Evolutionary conservation across 2,888 invertebrate genomes (phyloP), one percentile per base, ranked within the genome.

Genomic region (Glaucopsyche alexis): DNA sequence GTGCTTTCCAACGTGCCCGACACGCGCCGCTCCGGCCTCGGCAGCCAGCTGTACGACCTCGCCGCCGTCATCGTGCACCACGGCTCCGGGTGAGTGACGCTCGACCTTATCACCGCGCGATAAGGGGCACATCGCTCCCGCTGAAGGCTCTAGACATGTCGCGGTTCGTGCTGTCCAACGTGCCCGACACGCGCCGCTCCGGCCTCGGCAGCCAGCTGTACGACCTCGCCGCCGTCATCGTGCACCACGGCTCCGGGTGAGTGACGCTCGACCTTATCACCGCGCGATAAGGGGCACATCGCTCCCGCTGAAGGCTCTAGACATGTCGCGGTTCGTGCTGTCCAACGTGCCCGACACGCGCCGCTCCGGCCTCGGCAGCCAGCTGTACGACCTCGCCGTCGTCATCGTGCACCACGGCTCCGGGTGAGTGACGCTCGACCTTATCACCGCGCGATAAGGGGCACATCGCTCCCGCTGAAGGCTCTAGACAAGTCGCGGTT

Each of bases 31-130:
- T 94, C 94, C 71, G 93, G 93, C 73, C 94, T 93, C 81, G 94
- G 94, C 74, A 94, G 93, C 83, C 94, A 95, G 81, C 93, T 96
- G 16, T 97, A 96, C 87, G 97, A 97, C 88, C 93, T 96, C 79
- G 95, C 96, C 74, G 96, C 96, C 73, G 95, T 96, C 76, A 95
- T 96, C 79, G 96, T 96, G 70, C 96, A 96, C 85, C 96, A 96
- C 84, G 96, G 96, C 77, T 95, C 95, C 70, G 96, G 96, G 95
- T 96, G 85, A 82, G 87, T 73, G 19, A 9, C 29, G 16, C 29
- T 3, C 29, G 29, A 29, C 2, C 29, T 29, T 29, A 29, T 29
- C n/a, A n/a, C n/a, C n/a, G n/a, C n/a, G n/a, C n/a, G n/a, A n/a
- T n/a, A n/a, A n/a, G n/a, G n/a, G n/a, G 94, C 84, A 95, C 97